These are phyloP conservation scores for Tetramorium parvispinum DNA, from an alignment of 1,140 invertebrate species.

Conservation along the genomic window DNA sequence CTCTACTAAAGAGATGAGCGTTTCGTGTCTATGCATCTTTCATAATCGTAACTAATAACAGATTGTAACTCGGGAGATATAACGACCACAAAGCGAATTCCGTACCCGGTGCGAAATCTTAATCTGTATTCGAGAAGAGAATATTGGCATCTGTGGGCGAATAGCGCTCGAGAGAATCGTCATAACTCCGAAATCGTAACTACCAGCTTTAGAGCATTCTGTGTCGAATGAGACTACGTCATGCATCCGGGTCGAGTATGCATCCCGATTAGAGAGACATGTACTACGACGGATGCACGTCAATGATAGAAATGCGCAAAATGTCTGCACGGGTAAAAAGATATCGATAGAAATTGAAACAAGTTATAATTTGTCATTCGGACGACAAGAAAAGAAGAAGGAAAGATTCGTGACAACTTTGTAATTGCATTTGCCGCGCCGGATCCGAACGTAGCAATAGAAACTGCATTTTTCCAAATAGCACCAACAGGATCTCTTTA, in stretches of 20 bases:
- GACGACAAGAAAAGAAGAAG: not conserved
- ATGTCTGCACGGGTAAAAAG: not conserved
- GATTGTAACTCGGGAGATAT: constrained; percentile 2
- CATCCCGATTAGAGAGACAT: not conserved
- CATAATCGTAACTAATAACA: constrained; percentile 27
- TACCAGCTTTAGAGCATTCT: constrained; percentile 5
- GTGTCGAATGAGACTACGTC: not conserved
- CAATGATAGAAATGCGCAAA: constrained; percentile 13
- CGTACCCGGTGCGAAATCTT: constrained; percentile 25
- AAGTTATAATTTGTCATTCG: not conserved
- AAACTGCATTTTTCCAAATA: constrained; percentile 11
- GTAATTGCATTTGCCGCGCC: not conserved
- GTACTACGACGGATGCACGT: not conserved
- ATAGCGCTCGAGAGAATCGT: constrained; percentile 30
- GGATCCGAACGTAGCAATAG: not conserved
- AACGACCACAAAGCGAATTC: constrained; percentile 35
- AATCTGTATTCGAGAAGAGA: constrained; percentile 36
- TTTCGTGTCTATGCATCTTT: not conserved
- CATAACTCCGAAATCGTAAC: constrained; percentile 28
- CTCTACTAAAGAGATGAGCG: not conserved
- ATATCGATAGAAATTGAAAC: not conserved
- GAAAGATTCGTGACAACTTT: constrained; percentile 1
- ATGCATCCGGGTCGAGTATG: constrained; percentile 16
- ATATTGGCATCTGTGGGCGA: constrained; percentile 27
- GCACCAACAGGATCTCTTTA: not conserved